A percentile compares a stretch with the other conserved stretches of the same genome.
Evolutionary conservation across 2,797 vertebrate genomes (phyloP).

Genomic region (Oreochromis mossambicus): DNA sequence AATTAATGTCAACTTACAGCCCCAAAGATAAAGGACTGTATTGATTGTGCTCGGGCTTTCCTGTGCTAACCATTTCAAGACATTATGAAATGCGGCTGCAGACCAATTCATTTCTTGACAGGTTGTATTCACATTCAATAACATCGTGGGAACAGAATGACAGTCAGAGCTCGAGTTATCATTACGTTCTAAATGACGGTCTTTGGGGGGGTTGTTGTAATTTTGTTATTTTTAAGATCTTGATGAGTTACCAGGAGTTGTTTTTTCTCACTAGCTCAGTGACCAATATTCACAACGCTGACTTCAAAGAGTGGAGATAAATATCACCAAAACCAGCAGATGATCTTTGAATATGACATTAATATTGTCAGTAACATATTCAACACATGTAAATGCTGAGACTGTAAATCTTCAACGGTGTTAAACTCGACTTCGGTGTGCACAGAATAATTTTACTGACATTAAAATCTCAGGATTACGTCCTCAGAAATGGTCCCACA

Average conservation of each 20-base stretch:
- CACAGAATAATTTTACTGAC: background rate
- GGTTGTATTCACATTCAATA: slow-evolving; percentile 31
- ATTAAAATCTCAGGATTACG: background rate
- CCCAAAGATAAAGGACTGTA: slow-evolving; percentile 23
- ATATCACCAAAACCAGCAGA: background rate
- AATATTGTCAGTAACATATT: background rate
- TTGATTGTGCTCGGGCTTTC: slow-evolving; percentile 27
- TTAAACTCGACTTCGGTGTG: background rate
- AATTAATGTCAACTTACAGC: slow-evolving; percentile 50
- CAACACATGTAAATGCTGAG: background rate
- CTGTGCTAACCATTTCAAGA: slow-evolving; percentile 20
- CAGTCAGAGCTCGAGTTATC: slow-evolving; percentile 7
- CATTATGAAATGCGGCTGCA: slow-evolving; percentile 10
- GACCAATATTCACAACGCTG: background rate
- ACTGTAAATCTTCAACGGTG: background rate
- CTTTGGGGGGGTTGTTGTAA: background rate
- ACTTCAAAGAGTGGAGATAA: background rate
- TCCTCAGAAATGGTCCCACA: background rate
- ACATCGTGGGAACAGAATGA: background rate
- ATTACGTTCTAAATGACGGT: background rate
- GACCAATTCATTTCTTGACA: slow-evolving; percentile 38
- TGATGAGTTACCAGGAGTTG: background rate
- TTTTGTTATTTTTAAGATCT: slow-evolving; percentile 8
- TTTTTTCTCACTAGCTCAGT: slow-evolving; percentile 2
- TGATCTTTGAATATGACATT: background rate